These are phyloP conservation scores for Eulimnadia texana DNA, from an alignment of 1,140 invertebrate genomes.

Conservation along the genomic window DNA sequence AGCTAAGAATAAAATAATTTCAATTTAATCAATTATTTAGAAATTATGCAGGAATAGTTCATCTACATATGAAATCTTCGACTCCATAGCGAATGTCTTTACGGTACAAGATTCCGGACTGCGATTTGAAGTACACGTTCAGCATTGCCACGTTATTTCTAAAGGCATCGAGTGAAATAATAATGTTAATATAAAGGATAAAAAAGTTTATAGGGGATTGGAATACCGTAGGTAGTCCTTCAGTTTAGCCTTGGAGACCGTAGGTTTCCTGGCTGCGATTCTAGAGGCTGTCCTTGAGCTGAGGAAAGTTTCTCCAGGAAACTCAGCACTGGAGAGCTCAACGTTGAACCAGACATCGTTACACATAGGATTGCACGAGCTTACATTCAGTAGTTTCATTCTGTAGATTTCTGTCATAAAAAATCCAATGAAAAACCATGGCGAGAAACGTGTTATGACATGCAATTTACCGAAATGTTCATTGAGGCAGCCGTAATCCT, in stretches of 20 bases:
- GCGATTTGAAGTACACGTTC: slow-evolving; percentile 6
- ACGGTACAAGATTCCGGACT: slow-evolving; percentile 6
- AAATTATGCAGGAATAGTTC: not conserved
- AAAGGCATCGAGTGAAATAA: not conserved
- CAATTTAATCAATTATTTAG: not conserved
- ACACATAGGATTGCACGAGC: not conserved
- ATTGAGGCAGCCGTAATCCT: not conserved
- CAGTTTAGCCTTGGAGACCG: not conserved
- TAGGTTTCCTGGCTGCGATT: not conserved
- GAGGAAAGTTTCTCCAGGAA: not conserved
- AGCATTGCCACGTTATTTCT: slow-evolving; percentile 8
- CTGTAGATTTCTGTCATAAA: not conserved
- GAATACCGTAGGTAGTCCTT: not conserved
- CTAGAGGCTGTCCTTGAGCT: not conserved
- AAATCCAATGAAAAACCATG: not conserved
- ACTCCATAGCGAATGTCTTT: slow-evolving; percentile 10
- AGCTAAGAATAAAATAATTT: not conserved
- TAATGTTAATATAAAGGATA: not conserved
- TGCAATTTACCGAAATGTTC: not conserved
- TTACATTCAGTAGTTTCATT: not conserved
- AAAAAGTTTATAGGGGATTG: not conserved
- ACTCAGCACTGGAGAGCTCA: not conserved
- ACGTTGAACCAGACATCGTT: not conserved
- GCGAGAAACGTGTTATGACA: too few species aligned
- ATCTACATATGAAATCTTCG: slow-evolving; percentile 7